Conservation (phyloP, 2,797 vertebrate genomes). For the Arvicola amphibius region DNA sequence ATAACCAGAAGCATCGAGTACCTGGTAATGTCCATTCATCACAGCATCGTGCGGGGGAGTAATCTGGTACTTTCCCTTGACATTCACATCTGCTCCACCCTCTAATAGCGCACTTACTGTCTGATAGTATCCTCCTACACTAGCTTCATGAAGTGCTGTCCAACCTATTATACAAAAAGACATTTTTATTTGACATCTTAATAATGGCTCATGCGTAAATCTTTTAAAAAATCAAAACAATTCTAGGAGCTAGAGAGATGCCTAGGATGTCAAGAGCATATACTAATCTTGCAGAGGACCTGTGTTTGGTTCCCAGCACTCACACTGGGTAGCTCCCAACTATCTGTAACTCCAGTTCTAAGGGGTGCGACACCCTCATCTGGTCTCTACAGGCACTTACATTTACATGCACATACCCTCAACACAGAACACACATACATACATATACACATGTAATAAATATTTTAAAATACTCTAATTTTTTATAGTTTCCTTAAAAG, state of each 20-base stretch:
- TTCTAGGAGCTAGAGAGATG: not conserved
- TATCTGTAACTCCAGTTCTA: not conserved
- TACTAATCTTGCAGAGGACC: not conserved
- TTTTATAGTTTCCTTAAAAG: constrained; percentile 42
- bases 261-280: not conserved
- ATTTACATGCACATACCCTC: not conserved
- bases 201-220: constrained; percentile 27
- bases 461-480: not conserved
- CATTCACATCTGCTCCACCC: constrained; percentile 89
- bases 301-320: not conserved
- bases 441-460: not conserved
- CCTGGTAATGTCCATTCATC: constrained; percentile 85
- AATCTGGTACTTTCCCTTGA: constrained; percentile 81
- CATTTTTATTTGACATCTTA: constrained; percentile 36
- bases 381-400: not conserved
- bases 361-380: not conserved
- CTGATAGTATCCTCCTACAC: constrained; percentile 80
- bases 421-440: not conserved
- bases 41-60: constrained; percentile 89
- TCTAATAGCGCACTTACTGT: constrained; percentile 86
- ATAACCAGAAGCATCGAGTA: constrained; percentile 73
- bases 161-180: constrained; percentile 85
- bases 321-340: not conserved
- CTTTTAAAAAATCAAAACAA: not conserved
- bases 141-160: constrained; percentile 89